Evolutionary conservation across 1,140 invertebrate genomes (phyloP).

Genomic region (Andricus grossulariae): DNA sequence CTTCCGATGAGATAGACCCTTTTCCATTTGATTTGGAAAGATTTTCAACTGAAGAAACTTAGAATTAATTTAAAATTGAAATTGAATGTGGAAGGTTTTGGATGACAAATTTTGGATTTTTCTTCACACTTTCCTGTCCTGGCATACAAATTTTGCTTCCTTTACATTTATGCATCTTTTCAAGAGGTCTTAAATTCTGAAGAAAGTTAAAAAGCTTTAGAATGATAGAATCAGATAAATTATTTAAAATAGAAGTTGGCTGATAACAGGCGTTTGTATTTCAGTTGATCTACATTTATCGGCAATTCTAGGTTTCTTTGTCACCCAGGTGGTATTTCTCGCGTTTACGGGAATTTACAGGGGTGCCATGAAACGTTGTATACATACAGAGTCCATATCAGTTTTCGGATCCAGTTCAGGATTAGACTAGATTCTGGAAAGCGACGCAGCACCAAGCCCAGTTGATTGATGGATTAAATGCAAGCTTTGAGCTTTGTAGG

Average conservation of each 20-base stretch:
- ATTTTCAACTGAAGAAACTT: too few species aligned
- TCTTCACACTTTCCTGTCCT: too few species aligned
- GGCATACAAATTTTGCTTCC: too few species aligned
- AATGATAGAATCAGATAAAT: not conserved
- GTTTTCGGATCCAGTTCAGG: slow-evolving; percentile 45
- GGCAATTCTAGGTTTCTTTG: slow-evolving; percentile 35
- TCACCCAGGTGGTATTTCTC: not conserved
- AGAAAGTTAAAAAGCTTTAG: not conserved
- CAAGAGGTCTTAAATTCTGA: not conserved
- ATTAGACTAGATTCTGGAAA: slow-evolving; percentile 47
- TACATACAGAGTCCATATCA: slow-evolving; percentile 43
- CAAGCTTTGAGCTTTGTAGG: slow-evolving; percentile 27
- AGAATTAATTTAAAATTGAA: too few species aligned
- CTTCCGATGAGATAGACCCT: too few species aligned
- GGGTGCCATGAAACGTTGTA: slow-evolving; percentile 50
- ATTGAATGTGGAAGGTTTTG: too few species aligned
- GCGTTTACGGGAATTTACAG: slow-evolving; percentile 49
- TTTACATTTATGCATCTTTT: not conserved
- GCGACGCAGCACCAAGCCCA: slow-evolving; percentile 1
- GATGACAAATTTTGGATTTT: too few species aligned
- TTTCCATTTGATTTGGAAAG: too few species aligned
- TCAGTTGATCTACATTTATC: not conserved
- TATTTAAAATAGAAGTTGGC: not conserved
- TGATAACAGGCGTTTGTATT: not conserved
- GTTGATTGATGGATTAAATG: slow-evolving; percentile 42